phyloP scores from a whole-genome alignment of 2,113 vertebrate genomes.

The Phalacrocorax aristotelis region DNA sequence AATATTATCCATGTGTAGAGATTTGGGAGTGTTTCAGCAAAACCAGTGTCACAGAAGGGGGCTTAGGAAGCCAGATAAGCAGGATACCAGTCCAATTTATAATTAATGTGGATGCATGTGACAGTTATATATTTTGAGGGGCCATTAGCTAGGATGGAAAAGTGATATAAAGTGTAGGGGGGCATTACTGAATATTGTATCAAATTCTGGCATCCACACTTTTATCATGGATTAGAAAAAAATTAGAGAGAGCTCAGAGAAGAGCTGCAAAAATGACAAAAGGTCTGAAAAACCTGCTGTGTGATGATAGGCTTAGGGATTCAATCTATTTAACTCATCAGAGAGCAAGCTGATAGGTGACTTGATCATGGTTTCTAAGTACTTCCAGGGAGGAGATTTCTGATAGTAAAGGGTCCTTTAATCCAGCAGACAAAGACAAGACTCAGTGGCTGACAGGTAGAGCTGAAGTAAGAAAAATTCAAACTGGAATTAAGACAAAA shows the following conservation, averaged over 20 bases:
- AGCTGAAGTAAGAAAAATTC: conserved; percentile 20
- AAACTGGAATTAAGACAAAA: conserved; percentile 7
- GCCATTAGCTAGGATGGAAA: not conserved
- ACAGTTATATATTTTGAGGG: not conserved
- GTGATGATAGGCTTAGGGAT: conserved; percentile 58
- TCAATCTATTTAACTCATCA: conserved; percentile 60
- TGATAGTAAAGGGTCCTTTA: conserved; percentile 58
- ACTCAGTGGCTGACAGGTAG: not conserved
- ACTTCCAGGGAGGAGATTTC: conserved; percentile 49
- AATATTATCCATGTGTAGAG: not conserved
- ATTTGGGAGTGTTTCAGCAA: not conserved
- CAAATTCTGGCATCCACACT: conserved; percentile 4
- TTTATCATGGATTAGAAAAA: conserved; percentile 51
- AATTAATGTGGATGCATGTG: not conserved
- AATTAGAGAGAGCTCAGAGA: conserved; percentile 29
- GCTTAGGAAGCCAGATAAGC: not conserved
- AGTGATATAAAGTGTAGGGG: not conserved
- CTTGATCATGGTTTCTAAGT: conserved; percentile 41
- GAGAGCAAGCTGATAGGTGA: conserved; percentile 56
- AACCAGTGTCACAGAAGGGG: not conserved
- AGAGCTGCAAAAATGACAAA: conserved; percentile 34
- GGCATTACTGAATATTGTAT: conserved; percentile 18
- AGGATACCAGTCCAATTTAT: not conserved
- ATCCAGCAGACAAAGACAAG: conserved; percentile 54
- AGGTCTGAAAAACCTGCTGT: conserved; percentile 32